Evolutionary conservation across 53 echinoderm and acorn worm genomes (phyloP).

Genomic region (Paracentrotus lividus): DNA sequence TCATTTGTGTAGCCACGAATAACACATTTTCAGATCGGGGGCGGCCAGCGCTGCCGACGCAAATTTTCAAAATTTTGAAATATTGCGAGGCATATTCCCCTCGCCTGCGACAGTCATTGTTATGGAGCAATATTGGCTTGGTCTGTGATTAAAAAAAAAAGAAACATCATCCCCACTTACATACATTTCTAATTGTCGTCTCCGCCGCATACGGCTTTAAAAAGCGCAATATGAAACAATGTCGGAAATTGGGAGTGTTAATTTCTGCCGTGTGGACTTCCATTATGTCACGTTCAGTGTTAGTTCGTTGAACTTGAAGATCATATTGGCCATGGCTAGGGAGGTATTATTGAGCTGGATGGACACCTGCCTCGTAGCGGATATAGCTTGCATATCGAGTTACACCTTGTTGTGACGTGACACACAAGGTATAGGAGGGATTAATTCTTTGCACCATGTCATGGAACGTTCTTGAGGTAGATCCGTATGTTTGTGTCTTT

Average conservation of each 20-base stretch:
- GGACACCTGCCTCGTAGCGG: slow-evolving; percentile 1
- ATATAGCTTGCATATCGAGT: slow-evolving; percentile 2
- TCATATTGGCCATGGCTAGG: neutral
- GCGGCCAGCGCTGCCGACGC: too few relatives aligned
- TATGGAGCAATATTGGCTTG: too few relatives aligned
- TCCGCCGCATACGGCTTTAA: too few relatives aligned
- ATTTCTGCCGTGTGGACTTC: neutral
- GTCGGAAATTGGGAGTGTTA: neutral
- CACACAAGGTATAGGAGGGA: neutral
- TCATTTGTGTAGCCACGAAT: too few relatives aligned
- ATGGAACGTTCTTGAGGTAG: neutral
- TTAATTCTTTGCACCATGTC: neutral
- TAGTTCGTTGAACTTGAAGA: neutral
- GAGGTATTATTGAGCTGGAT: neutral
- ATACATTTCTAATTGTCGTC: too few relatives aligned
- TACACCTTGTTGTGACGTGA: neutral
- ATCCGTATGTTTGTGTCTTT: neutral
- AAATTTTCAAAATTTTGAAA: too few relatives aligned
- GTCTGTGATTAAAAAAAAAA: too few relatives aligned
- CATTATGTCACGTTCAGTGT: neutral
- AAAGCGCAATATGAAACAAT: too few relatives aligned
- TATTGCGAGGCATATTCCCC: too few relatives aligned
- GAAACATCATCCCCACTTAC: too few relatives aligned
- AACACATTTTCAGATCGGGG: too few relatives aligned
- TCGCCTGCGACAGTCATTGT: too few relatives aligned